Conservation (phyloP, 1,140 invertebrate species). For the Drosophila littoralis region DNA sequence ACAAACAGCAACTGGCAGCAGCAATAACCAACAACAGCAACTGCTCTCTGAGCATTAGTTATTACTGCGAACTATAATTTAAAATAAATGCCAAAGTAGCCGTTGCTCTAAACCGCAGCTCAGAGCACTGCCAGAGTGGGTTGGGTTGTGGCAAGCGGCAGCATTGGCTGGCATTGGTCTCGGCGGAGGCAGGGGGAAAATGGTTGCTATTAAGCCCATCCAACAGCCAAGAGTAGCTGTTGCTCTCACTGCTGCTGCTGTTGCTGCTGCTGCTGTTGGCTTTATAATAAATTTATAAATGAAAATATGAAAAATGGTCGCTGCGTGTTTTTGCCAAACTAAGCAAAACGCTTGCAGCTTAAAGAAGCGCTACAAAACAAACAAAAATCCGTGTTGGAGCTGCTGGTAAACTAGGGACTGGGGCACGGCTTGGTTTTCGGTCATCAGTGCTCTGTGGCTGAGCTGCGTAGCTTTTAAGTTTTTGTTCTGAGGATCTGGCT, state of each 20-base stretch:
- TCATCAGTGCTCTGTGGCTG: constrained; percentile 60
- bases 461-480: constrained; percentile 26
- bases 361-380: constrained; percentile 39
- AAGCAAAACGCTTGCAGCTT: constrained; percentile 64
- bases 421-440: constrained; percentile 28
- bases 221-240: constrained; percentile 35
- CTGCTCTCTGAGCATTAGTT: constrained; percentile 68
- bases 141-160: constrained; percentile 9
- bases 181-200: neutral
- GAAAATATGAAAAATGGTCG: constrained; percentile 82
- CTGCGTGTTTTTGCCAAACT: constrained; percentile 80
- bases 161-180: neutral
- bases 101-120: constrained; percentile 68
- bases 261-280: constrained; percentile 50
- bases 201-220: constrained; percentile 64
- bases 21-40: constrained; percentile 14
- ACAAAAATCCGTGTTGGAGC: constrained; percentile 10
- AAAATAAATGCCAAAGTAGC: constrained; percentile 82
- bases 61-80: constrained; percentile 80
- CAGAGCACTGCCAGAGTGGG: constrained; percentile 30
- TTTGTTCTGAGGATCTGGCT: neutral
- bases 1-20: constrained; percentile 12
- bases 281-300: constrained; percentile 83
- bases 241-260: constrained; percentile 16
- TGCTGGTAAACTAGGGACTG: neutral